A percentile compares a stretch with the other conserved stretches of the same genome.
phyloP scores from a whole-genome alignment of 2,888 invertebrate species.

The Geotrupes spiniger region DNA sequence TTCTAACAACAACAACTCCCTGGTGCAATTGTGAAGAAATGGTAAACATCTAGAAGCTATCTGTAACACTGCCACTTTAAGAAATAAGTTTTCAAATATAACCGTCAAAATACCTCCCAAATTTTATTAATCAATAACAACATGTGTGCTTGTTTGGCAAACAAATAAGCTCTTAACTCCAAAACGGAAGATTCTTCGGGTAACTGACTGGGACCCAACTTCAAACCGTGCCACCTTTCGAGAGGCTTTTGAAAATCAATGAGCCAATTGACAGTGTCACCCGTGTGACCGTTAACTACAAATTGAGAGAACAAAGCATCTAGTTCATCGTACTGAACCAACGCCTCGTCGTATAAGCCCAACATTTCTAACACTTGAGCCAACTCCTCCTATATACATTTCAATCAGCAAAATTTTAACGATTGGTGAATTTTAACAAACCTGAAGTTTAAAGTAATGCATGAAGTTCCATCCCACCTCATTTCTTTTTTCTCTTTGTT shows the following conservation, averaged over 20 bases:
- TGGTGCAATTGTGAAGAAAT: conserved; percentile 85
- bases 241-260: conserved; percentile 75
- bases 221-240: conserved; percentile 81
- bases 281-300: conserved; percentile 87
- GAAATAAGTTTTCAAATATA: not conserved
- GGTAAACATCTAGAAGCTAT: conserved; percentile 85
- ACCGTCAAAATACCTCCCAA: conserved; percentile 66
- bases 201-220: conserved; percentile 60
- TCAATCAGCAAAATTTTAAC: conserved; percentile 1
- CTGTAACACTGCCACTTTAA: conserved; percentile 44
- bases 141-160: conserved; percentile 88
- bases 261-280: conserved; percentile 83
- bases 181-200: conserved; percentile 70
- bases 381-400: conserved; percentile 77
- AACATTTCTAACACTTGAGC: conserved; percentile 94
- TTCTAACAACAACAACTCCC: conserved; percentile 80
- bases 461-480: conserved; percentile 92
- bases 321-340: conserved; percentile 95
- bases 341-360: conserved; percentile 87
- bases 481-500: conserved; percentile 85
- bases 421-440: conserved; percentile 36
- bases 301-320: conserved; percentile 97
- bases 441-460: conserved; percentile 89
- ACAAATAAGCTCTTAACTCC: conserved; percentile 91
- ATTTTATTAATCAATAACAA: conserved; percentile 69